These are phyloP conservation scores for Syrmaticus mikado DNA, from an alignment of 2,113 vertebrate species.

Conservation along the genomic window DNA sequence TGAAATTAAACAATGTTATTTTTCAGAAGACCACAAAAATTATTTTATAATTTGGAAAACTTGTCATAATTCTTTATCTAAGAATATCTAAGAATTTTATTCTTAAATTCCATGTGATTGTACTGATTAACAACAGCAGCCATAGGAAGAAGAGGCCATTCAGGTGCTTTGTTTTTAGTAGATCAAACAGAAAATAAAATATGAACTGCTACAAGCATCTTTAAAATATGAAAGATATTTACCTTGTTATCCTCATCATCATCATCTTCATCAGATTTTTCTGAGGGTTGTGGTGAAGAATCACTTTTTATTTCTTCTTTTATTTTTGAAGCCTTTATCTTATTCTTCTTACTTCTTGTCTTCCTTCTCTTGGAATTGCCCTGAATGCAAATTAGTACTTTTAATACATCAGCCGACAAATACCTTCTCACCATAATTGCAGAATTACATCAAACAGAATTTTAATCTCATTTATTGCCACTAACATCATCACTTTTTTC, in stretches of 20 bases:
- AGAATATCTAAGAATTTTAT: no score
- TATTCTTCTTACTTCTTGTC: slow-evolving; percentile 90
- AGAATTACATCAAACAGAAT: background rate
- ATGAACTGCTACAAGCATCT: background rate
- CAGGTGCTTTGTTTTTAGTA: background rate
- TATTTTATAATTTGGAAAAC: background rate
- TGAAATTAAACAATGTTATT: background rate
- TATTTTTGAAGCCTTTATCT: slow-evolving; percentile 85
- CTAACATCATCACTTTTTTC: background rate
- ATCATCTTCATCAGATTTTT: slow-evolving; percentile 91
- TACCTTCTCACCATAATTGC: background rate
- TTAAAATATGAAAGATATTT: background rate
- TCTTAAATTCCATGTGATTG: background rate
- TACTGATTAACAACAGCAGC: background rate
- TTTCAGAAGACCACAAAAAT: background rate
- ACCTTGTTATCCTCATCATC: slow-evolving; percentile 83
- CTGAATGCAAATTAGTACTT: slow-evolving; percentile 72
- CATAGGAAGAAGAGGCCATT: background rate
- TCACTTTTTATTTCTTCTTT: slow-evolving; percentile 92
- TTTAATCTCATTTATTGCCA: background rate
- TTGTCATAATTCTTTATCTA: background rate
- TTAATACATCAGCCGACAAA: background rate
- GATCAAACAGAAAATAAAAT: background rate
- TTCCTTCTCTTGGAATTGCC: slow-evolving; percentile 92
- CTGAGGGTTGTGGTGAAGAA: slow-evolving; percentile 89